Percentiles rank a stretch among this genome's conserved stretches.
These are phyloP conservation scores for Perodicticus potto DNA, from an alignment of 2,797 vertebrate species.

Conservation along the genomic window DNA sequence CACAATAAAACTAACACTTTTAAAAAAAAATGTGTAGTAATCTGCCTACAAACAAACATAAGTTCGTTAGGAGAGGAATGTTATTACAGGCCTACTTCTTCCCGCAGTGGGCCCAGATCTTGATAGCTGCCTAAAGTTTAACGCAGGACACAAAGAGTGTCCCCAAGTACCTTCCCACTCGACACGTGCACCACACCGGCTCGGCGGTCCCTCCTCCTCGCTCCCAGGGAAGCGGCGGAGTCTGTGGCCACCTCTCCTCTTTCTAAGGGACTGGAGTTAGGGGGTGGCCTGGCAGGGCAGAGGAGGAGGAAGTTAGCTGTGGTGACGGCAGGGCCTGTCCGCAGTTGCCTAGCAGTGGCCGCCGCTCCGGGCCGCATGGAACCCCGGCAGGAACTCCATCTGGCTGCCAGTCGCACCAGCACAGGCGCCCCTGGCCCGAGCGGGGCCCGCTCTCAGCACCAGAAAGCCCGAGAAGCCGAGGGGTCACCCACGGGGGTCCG, in stretches of 20 bases:
- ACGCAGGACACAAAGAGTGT: not conserved
- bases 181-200: slow-evolving; percentile 67
- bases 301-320: not conserved
- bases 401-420: not conserved
- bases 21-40: not conserved
- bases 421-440: not conserved
- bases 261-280: not conserved
- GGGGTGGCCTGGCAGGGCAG: not conserved
- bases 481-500: not conserved
- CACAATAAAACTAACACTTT: not conserved
- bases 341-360: slow-evolving; percentile 59
- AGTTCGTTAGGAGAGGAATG: not conserved
- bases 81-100: not conserved
- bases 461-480: not conserved
- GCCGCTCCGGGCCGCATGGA: slow-evolving; percentile 61
- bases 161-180: not conserved
- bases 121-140: not conserved
- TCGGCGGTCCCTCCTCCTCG: not conserved
- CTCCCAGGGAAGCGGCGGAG: not conserved
- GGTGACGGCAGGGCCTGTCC: not conserved
- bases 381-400: not conserved
- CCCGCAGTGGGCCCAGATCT: not conserved
- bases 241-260: not conserved
- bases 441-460: not conserved
- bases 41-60: not conserved